These are phyloP conservation scores for Cyrtorhinus lividipennis DNA, from an alignment of 1,140 invertebrate genomes.

Conservation along the genomic window DNA sequence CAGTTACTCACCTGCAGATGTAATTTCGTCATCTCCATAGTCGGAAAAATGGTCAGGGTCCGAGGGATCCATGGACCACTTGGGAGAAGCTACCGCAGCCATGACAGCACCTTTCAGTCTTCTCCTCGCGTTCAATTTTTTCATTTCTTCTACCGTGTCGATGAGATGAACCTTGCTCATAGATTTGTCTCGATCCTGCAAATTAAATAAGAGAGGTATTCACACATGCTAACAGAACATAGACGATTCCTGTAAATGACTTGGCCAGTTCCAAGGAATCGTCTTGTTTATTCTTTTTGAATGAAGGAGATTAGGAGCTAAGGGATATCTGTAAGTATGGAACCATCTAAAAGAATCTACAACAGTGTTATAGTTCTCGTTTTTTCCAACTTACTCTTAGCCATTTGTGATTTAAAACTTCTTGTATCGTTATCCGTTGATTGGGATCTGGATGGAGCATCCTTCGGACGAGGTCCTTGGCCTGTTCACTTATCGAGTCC, in stretches of 20 bases:
- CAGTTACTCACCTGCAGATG: slow-evolving; percentile 44
- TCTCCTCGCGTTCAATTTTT: slow-evolving; percentile 88
- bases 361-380: no score
- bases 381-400: slow-evolving; percentile 75
- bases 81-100: slow-evolving; percentile 74
- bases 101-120: slow-evolving; percentile 88
- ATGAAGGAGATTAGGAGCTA: no score
- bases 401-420: slow-evolving; percentile 91
- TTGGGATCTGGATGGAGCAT: slow-evolving; percentile 84
- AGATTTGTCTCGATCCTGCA: slow-evolving; percentile 76
- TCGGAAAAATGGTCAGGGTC: slow-evolving; percentile 45
- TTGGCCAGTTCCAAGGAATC: no score
- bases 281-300: no score
- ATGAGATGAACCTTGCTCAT: slow-evolving; percentile 72
- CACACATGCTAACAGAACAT: slow-evolving; percentile 13
- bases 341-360: no score
- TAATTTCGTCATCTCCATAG: slow-evolving; percentile 53
- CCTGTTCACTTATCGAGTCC: slow-evolving; percentile 79
- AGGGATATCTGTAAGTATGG: no score
- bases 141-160: slow-evolving; percentile 89
- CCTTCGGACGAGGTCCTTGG: slow-evolving; percentile 83
- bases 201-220: no score
- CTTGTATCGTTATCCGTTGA: slow-evolving; percentile 81
- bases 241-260: no score
- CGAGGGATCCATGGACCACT: slow-evolving; percentile 47